Base-by-base conservation (phyloP, 2,797 vertebrate genomes). In the Tauraco hartlaubi region DNA sequence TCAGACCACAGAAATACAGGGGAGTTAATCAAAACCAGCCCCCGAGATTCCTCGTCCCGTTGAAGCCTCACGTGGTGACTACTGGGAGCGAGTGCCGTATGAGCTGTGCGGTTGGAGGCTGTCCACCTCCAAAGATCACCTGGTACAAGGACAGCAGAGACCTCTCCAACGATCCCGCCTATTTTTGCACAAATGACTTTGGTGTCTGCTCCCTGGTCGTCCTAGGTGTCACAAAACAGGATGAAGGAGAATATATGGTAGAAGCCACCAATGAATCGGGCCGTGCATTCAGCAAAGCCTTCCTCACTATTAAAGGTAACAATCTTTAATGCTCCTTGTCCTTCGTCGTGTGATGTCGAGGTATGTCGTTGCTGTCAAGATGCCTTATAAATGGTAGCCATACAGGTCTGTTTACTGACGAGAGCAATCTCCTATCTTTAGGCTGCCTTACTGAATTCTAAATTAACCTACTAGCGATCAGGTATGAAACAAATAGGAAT, bases 41-140 rank as follows among this genome's bases (percentile, higher is more conserved):
- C 59, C 99, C 99, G 0, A 72, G 97, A 11, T 98, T 99, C 96
- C 97, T 98, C 2, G 99, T 99, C 29, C 98, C 98, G 0, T 87
- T 99, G 67, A 99, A 99, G 93, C 90, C 98, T 3, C 99, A 99
- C n/a, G 97, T 98, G 19, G 98, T 99, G 69, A 98, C 98, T 6
- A 96, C 85, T 2, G 99, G 99, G 79, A 99, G 98, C 0, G 98
- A 99, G 76, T 99, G 99, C 72, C 97, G 83, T 48, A 99, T 99
- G 99, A 99, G 97, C 97, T 99, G 99, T 1, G 99, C 99, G 0
- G 98, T 99, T 39, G 98, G 94, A n/a, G 99, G 99, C 78, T 96
- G 98, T 10, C 99, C 99, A 1, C 44, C 67, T 6, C 99, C 99
- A 7, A 98, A 94, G 2, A 64, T 99, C 96, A 99, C 98, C 1